phyloP scores from a whole-genome alignment of 37 sponge, comb jelly and placozoan species.

The Aplysina aerophoba region DNA sequence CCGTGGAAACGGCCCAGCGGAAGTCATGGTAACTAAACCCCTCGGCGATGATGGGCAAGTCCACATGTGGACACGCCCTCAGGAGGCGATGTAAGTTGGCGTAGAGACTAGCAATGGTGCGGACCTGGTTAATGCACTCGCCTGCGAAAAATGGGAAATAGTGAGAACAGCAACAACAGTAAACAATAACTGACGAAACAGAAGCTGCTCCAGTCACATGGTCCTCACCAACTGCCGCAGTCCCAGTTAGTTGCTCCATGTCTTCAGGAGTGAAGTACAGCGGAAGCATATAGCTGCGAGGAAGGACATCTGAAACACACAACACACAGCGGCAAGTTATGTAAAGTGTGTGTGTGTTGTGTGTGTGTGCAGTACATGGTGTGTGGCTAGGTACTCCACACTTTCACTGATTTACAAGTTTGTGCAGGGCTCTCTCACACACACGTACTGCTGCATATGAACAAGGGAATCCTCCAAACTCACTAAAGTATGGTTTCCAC shows the following conservation, averaged over 20 bases:
- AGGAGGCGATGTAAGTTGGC: conserved; percentile 63
- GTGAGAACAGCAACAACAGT: not conserved
- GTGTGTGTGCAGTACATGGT: too few species aligned
- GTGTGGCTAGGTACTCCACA: too few species aligned
- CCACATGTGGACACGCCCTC: conserved; percentile 26
- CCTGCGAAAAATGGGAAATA: conserved; percentile 16
- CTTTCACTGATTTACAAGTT: too few species aligned
- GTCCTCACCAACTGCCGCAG: conserved; percentile 61
- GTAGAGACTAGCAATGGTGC: conserved; percentile 71
- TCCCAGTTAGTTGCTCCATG: conserved; percentile 52
- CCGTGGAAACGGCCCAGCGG: conserved; percentile 75
- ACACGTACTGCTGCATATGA: not conserved
- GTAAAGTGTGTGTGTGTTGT: too few species aligned
- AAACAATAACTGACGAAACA: not conserved
- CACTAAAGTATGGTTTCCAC: conserved; percentile 88
- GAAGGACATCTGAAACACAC: conserved; percentile 56
- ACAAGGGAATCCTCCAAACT: not conserved
- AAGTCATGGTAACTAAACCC: conserved; percentile 76
- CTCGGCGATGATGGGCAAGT: conserved; percentile 37
- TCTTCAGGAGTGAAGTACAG: conserved; percentile 71
- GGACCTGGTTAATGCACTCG: conserved; percentile 58
- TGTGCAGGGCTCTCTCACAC: not conserved
- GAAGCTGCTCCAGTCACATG: too few species aligned
- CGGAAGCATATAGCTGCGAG: conserved; percentile 56
- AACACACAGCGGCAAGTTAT: too few species aligned